Evolutionary conservation across 2,113 vertebrate species (phyloP), one percentile per base, ranked within the genome.

Genomic region (Lophotis ruficrista): DNA sequence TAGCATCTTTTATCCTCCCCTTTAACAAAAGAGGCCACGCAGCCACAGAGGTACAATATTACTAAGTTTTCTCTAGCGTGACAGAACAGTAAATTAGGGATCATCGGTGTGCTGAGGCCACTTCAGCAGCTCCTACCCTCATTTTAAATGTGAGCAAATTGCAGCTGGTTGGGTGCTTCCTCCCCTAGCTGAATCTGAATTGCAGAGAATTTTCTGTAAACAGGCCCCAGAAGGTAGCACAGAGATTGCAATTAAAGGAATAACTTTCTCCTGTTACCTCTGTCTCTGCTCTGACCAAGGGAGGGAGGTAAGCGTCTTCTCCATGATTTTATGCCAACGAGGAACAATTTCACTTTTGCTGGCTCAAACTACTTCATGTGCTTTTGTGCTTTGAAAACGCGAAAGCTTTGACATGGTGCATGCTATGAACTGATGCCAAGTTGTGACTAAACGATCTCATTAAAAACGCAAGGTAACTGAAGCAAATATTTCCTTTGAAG

Each of bases 401-500:
- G 56, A 93, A 94, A 84, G 77, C 83, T 96, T 89, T 93, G 80
- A 94, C 95, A 78, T 64, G 75, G 77, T 83, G 66, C 79, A 85
- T 80, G 47, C 75, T 91, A 75, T 94, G 94, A 96, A 94, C 80
- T 78, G 83, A 80, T 89, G 96, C 96, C 97, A 95, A 85, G 56
- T 71, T 89, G 61, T 93, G 83, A 95, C 94, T 92, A 92, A 96
- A 96, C 85, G 84, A 58, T 87, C 95, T 91, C 84, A 90, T 96
- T 96, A 96, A 96, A 96, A 96, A 83, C 7, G 15, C 89, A 91
- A 93, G 90, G 96, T 94, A 97, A 92, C 92, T 75, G 96, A 96
- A 96, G 94, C 94, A 97, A 94, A 83, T 94, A 94, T 85, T 97
- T 90, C 96, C 93, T 97, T 96, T 96, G 96, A 97, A 96, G 93